Conservation (phyloP, 23 tunicate genomes). For the Oikopleura albicans region DNA sequence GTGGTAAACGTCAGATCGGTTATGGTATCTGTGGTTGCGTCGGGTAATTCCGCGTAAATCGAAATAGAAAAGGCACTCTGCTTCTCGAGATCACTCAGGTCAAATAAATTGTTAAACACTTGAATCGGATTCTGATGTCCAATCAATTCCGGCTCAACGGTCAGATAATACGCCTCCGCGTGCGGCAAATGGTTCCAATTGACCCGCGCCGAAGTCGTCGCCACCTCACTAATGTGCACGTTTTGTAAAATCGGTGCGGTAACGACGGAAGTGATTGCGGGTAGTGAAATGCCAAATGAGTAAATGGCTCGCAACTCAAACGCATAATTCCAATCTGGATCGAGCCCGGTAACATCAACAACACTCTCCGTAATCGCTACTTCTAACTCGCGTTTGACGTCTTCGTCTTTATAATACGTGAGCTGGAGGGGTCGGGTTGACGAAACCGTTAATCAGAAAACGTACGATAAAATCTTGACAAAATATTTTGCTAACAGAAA, state of each 20-base stretch:
- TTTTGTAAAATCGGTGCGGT: not conserved
- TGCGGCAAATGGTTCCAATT: not conserved
- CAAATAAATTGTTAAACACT: not conserved
- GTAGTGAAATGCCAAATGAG: not conserved
- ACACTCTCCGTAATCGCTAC: not conserved
- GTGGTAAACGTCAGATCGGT: not conserved
- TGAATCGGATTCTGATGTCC: constrained; percentile 2
- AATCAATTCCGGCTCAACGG: not conserved
- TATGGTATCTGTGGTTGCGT: not conserved
- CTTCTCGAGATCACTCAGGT: not conserved
- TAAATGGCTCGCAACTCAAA: not conserved
- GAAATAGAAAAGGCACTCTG: not conserved
- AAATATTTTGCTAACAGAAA: too few species aligned
- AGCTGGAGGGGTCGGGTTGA: too few species aligned
- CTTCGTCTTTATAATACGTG: too few species aligned
- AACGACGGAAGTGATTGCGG: not conserved
- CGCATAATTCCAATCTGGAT: not conserved
- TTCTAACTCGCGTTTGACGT: too few species aligned
- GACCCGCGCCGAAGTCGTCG: not conserved
- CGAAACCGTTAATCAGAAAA: too few species aligned
- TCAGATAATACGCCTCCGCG: not conserved
- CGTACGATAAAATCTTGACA: too few species aligned
- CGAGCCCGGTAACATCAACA: not conserved
- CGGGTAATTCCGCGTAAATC: not conserved
- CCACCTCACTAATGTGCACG: not conserved